Evolutionary conservation across 1,140 invertebrate species (phyloP).

Genomic region (Aphidius gifuensis): DNA sequence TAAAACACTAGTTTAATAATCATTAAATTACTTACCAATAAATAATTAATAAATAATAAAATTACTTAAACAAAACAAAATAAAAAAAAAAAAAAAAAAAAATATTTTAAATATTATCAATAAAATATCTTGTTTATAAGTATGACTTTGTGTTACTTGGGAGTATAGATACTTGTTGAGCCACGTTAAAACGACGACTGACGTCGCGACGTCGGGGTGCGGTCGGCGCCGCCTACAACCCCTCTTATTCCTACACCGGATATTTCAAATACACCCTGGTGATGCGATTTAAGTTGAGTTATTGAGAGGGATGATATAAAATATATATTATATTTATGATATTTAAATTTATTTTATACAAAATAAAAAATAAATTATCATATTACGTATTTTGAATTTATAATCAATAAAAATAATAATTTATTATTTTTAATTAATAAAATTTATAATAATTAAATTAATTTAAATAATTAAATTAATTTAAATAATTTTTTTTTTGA

Average conservation of each 20-base stretch:
- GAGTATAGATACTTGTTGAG: slow-evolving; percentile 43
- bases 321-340: too few relatives aligned
- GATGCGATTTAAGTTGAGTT: slow-evolving; percentile 20
- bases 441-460: too few relatives aligned
- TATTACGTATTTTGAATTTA: too few relatives aligned
- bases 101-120: too few relatives aligned
- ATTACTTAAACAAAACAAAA: background rate
- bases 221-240: slow-evolving; percentile 43
- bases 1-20: background rate
- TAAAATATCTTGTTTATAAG: too few relatives aligned
- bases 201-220: slow-evolving; percentile 44
- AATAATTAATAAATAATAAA: background rate
- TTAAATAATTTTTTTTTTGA: too few relatives aligned
- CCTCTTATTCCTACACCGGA: slow-evolving; percentile 20
- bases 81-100: background rate
- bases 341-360: too few relatives aligned
- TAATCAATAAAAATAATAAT: too few relatives aligned
- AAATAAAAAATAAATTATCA: too few relatives aligned
- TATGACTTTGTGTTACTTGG: slow-evolving; percentile 1
- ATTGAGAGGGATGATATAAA: background rate
- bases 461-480: too few relatives aligned
- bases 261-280: slow-evolving; percentile 34
- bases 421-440: too few relatives aligned
- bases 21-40: too few relatives aligned
- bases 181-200: slow-evolving; percentile 44